A percentile compares a stretch with the other conserved stretches of the same genome.
Conservation (phyloP, 2,113 vertebrate genomes). For the Ovis canadensis region DNA sequence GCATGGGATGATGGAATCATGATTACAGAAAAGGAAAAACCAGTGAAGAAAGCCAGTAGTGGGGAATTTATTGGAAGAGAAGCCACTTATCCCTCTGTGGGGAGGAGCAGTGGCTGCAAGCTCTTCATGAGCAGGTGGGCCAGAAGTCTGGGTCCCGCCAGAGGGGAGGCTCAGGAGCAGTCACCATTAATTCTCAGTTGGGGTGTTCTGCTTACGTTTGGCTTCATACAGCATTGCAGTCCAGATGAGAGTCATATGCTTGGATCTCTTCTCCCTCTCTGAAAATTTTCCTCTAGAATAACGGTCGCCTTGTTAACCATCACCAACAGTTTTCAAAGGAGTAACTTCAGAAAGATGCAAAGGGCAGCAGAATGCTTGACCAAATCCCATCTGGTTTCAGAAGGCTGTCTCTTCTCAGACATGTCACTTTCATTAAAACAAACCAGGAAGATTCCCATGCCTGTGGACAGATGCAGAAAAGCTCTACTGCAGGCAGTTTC, state of each 20-base stretch:
- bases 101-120: not conserved
- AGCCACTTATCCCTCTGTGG: not conserved
- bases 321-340: not conserved
- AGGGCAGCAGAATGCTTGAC: not conserved
- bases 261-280: not conserved
- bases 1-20: not conserved
- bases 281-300: not conserved
- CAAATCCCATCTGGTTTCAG: not conserved
- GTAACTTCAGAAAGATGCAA: not conserved
- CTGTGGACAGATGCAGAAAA: not conserved
- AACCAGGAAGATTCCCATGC: not conserved
- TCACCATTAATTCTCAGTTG: not conserved
- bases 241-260: not conserved
- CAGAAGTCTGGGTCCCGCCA: not conserved
- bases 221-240: not conserved
- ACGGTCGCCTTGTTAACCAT: not conserved
- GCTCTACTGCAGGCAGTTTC: not conserved
- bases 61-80: not conserved
- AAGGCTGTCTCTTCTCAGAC: not conserved
- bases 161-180: not conserved
- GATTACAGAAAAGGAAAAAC: not conserved
- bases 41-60: not conserved
- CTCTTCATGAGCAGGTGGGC: not conserved
- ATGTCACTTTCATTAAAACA: slow-evolving; percentile 5
- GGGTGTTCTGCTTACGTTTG: not conserved